A percentile compares a stretch with the other conserved stretches of the same genome.
These are phyloP conservation scores for Avahi laniger DNA, from an alignment of 2,797 vertebrate genomes.

Conservation along the genomic window DNA sequence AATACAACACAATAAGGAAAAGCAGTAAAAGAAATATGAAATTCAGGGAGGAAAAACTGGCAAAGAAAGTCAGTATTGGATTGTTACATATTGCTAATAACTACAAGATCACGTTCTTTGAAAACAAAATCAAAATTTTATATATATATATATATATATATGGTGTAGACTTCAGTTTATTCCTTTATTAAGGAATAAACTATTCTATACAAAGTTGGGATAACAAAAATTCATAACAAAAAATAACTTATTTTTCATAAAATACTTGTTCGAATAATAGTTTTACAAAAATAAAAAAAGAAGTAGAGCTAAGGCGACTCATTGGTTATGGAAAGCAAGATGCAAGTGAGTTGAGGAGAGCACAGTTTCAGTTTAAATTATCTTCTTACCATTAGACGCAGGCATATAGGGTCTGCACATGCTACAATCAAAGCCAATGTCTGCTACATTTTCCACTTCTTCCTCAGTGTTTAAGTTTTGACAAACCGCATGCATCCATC, in stretches of 20 bases:
- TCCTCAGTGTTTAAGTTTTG: conserved; percentile 96
- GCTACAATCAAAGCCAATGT: conserved; percentile 96
- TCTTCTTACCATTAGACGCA: conserved; percentile 89
- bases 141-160: accelerated
- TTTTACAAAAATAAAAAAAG: background rate
- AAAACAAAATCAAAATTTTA: background rate
- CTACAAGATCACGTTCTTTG: too few relatives aligned
- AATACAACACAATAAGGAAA: background rate
- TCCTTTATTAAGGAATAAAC: background rate
- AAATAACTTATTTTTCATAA: background rate
- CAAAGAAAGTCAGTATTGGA: too few relatives aligned
- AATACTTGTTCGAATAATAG: background rate
- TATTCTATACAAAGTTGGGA: background rate
- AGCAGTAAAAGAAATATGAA: too few relatives aligned
- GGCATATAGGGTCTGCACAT: conserved; percentile 94
- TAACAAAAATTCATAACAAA: background rate
- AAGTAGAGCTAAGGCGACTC: background rate
- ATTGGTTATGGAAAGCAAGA: background rate
- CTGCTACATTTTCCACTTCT: conserved; percentile 95
- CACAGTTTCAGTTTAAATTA: background rate
- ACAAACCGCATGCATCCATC: conserved; percentile 98
- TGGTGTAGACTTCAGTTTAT: background rate
- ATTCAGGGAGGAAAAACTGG: background rate
- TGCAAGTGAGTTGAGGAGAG: accelerated
- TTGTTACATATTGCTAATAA: too few relatives aligned